These are phyloP conservation scores for Corythornis vintsioides DNA, from an alignment of 2,113 vertebrate species.

Conservation along the genomic window DNA sequence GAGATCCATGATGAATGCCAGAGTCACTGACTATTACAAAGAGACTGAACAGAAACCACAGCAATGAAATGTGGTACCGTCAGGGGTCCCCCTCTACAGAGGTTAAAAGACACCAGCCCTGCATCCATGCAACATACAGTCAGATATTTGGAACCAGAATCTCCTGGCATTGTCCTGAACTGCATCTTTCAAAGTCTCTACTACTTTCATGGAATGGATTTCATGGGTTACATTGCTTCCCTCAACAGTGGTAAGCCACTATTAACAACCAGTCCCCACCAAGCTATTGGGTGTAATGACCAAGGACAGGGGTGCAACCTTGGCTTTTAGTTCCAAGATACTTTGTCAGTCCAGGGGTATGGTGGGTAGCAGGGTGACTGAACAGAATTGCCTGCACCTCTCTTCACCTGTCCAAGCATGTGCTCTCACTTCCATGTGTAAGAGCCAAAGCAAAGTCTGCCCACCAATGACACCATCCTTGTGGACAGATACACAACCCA, in stretches of 20 bases:
- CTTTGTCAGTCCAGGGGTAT: background rate
- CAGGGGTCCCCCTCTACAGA: background rate
- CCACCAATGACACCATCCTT: no score
- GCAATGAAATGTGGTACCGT: background rate
- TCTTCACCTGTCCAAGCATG: background rate
- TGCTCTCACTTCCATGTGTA: background rate
- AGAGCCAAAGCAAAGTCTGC: background rate
- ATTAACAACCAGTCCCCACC: background rate
- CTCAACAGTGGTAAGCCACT: accelerated
- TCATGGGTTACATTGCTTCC: background rate
- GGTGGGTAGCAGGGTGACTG: background rate
- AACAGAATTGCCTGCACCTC: background rate
- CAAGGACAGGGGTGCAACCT: background rate
- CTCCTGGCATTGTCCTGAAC: background rate
- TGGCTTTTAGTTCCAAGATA: background rate
- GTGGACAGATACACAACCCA: background rate
- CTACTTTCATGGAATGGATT: background rate
- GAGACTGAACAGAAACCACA: background rate
- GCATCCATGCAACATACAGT: background rate
- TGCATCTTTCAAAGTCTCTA: background rate
- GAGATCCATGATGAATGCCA: background rate
- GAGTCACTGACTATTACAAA: background rate
- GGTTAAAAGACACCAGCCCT: background rate
- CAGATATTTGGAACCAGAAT: background rate
- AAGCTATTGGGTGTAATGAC: background rate